Percentiles rank a stretch among this genome's conserved stretches.
These are phyloP conservation scores for Pithys albifrons DNA, from an alignment of 2,113 vertebrate species.

Conservation along the genomic window DNA sequence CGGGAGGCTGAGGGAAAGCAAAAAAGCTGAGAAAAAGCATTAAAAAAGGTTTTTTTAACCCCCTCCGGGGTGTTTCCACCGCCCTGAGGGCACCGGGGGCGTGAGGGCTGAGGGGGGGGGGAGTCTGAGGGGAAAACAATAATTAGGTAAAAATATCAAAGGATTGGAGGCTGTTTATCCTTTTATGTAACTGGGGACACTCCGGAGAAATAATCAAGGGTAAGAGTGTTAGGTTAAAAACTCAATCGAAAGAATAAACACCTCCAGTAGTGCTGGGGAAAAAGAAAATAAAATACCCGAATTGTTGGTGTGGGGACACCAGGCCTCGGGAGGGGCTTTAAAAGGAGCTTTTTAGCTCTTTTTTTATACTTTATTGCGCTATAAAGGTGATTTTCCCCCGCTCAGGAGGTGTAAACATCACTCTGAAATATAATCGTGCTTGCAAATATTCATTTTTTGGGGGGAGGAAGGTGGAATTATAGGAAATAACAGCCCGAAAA, in stretches of 20 bases:
- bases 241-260: not conserved
- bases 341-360: not conserved
- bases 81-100: not conserved
- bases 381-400: not conserved
- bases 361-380: not conserved
- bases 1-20: not conserved
- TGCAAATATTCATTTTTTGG: not conserved
- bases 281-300: not conserved
- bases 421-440: not conserved
- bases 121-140: fast-evolving
- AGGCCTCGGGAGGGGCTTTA: fast-evolving
- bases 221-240: not conserved
- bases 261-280: not conserved
- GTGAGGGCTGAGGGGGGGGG: not conserved
- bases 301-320: not conserved
- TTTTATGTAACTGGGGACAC: not conserved
- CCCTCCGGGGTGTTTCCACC: fast-evolving
- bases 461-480: too few species aligned
- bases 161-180: not conserved
- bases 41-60: fast-evolving
- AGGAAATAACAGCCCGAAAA: too few species aligned
- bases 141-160: not conserved
- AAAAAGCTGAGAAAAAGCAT: too few species aligned
- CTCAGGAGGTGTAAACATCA: not conserved
- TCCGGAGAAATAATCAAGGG: not conserved